Evolutionary conservation across 2,888 invertebrate genomes (phyloP), one percentile per base, ranked within the genome.

Genomic region (Diloba caeruleocephala): DNA sequence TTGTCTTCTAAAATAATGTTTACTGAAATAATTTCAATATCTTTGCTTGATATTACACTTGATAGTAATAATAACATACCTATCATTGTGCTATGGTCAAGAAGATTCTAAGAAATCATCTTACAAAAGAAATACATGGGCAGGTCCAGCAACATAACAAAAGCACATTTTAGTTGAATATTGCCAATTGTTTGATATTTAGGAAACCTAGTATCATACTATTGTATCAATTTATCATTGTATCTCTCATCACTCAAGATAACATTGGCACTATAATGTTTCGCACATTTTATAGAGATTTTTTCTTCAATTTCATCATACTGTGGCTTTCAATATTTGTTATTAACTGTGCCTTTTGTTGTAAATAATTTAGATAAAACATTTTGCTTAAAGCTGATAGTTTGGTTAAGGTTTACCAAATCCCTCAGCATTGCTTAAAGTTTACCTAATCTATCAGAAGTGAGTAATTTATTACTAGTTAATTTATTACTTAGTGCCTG

Each of bases 161-260:
- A n/a, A n/a, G n/a, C n/a, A n/a, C n/a, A n/a, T n/a, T n/a, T n/a
- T n/a, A n/a, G n/a, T n/a, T n/a, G n/a, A n/a, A n/a, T n/a, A n/a
- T n/a, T n/a, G n/a, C 1, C 5, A 5, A 10, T 4, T 5, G 6
- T 9, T 10, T 31, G 25, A 0, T 12, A 23, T 26, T 41, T 9
- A 41, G 21, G 5, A 3, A 41, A 32, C 9, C 23, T 44, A 33
- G 38, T 58, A 58, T 61, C 58, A 32, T 1, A 23, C 10, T 45
- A n/a, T 32, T 54, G 31, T 61, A 59, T 54, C 41, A 29, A 36
- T 37, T 62, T 55, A 62, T 54, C 41, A 23, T 31, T 41, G 55
- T 46, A 55, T 62, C 58, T 32, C 19, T 0, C 12, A 19, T 2
- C 39, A 37, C 32, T 56, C 13, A 26, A 42, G 63, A 59, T 59